Base-by-base conservation (phyloP, 2,113 vertebrate species). In the Bos indicus region DNA sequence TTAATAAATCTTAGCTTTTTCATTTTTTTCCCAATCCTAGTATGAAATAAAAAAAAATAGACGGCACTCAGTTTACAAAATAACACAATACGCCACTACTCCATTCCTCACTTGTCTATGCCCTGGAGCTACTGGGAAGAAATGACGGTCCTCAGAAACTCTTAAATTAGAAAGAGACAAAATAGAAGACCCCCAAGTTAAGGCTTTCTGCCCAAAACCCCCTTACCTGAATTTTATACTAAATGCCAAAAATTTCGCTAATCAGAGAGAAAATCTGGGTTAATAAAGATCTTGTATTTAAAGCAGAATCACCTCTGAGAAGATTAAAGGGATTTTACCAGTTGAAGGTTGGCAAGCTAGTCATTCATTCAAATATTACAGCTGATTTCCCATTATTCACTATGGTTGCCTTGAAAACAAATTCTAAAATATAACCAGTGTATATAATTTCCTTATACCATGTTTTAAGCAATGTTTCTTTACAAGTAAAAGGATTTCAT, bases 341-440 rank as follows among this genome's bases (percentile, higher is more conserved):
- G 21, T 62, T 97, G 83, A 9, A 43, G 91, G 51, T 33, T 36
- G n/a, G 43, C 14, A 78, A 78, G 81, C 77, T 48, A 80, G 8
- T 64, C 54, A 95, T 52, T 78, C 51, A 95, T 60, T 96, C 64
- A 54, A 95, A 67, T 48, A 88, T 87, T 64, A 78, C 46, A 88
- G 91, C 51, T 54, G 17, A 84, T 77, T 30, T 48, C 16, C 74
- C 56, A 11, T 60, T 40, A 95, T 52, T 88, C 33, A 91, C 26
- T 71, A 93, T 33, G 17, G 57, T 74, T 46, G 30, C 48, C 62
- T 80, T 85, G 14, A 91, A 94, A 94, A 94, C n/a, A 97, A 91
- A 93, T 91, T 81, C 54, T 86, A 80, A 91, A 97, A 74, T 87
- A 95, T 60, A 82, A 82, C 25, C 57, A 26, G 15, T 56, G 48